phyloP scores from a whole-genome alignment of 2,797 vertebrate genomes.

The Lindbergichthys nudifrons region DNA sequence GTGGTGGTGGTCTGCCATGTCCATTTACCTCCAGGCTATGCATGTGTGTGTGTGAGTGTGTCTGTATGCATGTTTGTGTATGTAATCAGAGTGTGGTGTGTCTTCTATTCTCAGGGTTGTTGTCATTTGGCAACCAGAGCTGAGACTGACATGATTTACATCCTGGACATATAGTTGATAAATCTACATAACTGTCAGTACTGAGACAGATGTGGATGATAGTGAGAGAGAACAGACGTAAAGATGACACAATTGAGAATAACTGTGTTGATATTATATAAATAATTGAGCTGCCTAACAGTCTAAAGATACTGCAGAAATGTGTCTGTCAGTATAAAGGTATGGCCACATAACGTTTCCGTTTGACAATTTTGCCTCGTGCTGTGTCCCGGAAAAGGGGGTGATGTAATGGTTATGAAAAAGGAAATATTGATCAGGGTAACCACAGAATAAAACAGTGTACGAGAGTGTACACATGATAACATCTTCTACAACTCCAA shows the following conservation, averaged over 20 bases:
- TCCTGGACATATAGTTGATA: constrained; percentile 49
- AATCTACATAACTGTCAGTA: constrained; percentile 58
- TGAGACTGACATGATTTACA: constrained; percentile 48
- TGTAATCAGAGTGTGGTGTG: constrained; percentile 39
- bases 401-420: not conserved
- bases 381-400: not conserved
- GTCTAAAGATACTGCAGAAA: constrained; percentile 29
- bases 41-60: constrained; percentile 21
- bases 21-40: not conserved
- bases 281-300: constrained; percentile 24
- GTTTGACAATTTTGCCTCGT: not conserved
- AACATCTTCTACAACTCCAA: not conserved
- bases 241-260: constrained; percentile 32
- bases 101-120: constrained; percentile 62
- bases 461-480: not conserved
- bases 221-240: constrained; percentile 27
- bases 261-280: constrained; percentile 36
- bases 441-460: not conserved
- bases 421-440: not conserved
- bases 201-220: not conserved
- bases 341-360: not conserved
- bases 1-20: not conserved
- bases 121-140: constrained; percentile 59
- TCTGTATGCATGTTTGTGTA: constrained; percentile 19
- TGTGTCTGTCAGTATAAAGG: not conserved